Conservation (phyloP, 2,797 vertebrate species). For the Tympanoctomys barrerae region DNA sequence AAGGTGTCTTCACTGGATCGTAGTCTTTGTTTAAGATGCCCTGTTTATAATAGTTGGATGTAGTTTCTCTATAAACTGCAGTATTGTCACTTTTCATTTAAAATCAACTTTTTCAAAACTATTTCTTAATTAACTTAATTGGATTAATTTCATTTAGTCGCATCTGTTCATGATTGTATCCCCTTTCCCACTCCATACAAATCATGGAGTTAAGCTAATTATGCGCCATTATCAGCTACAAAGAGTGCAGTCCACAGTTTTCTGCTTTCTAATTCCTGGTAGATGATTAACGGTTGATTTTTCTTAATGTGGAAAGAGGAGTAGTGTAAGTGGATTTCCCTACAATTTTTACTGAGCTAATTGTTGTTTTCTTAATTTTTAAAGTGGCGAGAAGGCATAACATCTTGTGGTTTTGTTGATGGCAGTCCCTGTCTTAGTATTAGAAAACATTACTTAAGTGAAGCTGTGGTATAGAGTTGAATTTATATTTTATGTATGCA, state of each 20-base stretch:
- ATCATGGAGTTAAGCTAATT: conserved; percentile 89
- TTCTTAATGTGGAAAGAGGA: conserved; percentile 83
- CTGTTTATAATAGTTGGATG: conserved; percentile 24
- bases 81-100: conserved; percentile 87
- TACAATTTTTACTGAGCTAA: conserved; percentile 70
- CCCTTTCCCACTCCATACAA: conserved; percentile 86
- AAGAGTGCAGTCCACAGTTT: conserved; percentile 84
- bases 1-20: neutral
- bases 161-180: conserved; percentile 88
- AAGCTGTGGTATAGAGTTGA: conserved; percentile 55
- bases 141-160: conserved; percentile 88
- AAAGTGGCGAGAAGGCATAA: conserved; percentile 83
- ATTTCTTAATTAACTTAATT: conserved; percentile 89
- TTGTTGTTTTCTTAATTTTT: conserved; percentile 72
- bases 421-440: conserved; percentile 59
- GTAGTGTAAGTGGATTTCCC: conserved; percentile 83
- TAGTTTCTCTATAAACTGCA: conserved; percentile 75
- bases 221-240: conserved; percentile 86
- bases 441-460: conserved; percentile 73
- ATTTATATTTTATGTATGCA: neutral
- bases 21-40: conserved; percentile 56
- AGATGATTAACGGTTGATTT: conserved; percentile 82
- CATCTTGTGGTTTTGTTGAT: conserved; percentile 79
- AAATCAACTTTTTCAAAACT: conserved; percentile 89
- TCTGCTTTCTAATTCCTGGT: conserved; percentile 85